A percentile compares a stretch with the other conserved stretches of the same genome.
Evolutionary conservation across 2,113 vertebrate species (phyloP).

Genomic region (Cynopterus brachyotis): DNA sequence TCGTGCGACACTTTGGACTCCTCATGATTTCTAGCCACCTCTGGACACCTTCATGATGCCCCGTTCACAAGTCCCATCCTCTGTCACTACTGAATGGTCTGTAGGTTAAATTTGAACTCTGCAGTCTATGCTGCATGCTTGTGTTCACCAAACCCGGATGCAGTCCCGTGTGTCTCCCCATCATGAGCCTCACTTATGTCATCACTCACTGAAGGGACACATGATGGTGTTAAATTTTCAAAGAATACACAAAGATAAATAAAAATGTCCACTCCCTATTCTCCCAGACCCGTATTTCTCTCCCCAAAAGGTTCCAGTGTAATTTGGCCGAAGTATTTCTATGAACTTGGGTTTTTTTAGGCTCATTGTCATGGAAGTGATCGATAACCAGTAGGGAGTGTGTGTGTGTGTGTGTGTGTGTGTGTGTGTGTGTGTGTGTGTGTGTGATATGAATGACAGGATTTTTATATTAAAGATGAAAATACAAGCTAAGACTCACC

Average conservation of each 20-base stretch:
- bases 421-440: neutral
- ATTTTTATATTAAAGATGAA: slow-evolving; percentile 22
- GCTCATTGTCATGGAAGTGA: neutral
- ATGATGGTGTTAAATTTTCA: neutral
- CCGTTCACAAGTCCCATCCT: neutral
- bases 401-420: too few relatives aligned
- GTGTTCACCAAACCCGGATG: neutral
- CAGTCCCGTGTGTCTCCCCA: neutral
- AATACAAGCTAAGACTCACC: neutral
- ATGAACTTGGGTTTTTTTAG: neutral
- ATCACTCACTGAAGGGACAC: neutral
- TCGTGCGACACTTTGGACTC: neutral
- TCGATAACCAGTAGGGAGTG: neutral
- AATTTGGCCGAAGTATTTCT: neutral
- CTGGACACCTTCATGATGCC: neutral
- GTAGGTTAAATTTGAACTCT: neutral
- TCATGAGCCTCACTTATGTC: neutral
- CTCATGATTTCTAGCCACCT: neutral
- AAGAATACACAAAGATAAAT: neutral
- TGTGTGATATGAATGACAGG: neutral
- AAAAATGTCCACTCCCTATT: neutral
- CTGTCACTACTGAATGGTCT: neutral
- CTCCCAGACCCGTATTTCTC: neutral
- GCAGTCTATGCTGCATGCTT: accelerated
- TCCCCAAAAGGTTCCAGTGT: neutral